Evolutionary conservation across 2,797 vertebrate species (phyloP).

Genomic region (Falco biarmicus): DNA sequence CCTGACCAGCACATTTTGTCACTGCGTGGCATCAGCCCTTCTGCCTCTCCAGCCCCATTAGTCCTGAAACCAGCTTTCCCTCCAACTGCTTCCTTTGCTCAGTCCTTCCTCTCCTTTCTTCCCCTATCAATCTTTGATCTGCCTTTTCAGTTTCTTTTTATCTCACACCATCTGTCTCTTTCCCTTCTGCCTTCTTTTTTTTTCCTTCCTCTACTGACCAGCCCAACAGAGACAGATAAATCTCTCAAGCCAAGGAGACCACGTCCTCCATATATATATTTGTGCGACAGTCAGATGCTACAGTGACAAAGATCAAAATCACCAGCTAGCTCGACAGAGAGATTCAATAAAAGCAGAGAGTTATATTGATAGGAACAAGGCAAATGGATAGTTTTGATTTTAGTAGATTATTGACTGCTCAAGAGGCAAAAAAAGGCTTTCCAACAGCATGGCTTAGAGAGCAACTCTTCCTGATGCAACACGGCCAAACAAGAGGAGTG

Average conservation of each 20-base stretch:
- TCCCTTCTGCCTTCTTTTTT: neutral
- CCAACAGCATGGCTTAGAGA: neutral
- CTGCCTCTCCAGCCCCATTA: neutral
- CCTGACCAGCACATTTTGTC: neutral
- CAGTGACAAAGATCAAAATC: slow-evolving; percentile 15
- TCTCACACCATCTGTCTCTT: slow-evolving; percentile 39
- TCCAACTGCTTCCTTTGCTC: neutral
- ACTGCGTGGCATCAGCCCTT: neutral
- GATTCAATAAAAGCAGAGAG: slow-evolving; percentile 33
- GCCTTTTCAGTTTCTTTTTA: neutral
- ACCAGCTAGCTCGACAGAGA: neutral
- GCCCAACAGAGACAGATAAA: slow-evolving; percentile 45
- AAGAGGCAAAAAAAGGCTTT: slow-evolving; percentile 10
- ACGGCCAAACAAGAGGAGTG: neutral
- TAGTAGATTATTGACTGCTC: slow-evolving; percentile 38
- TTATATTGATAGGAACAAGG: slow-evolving; percentile 36
- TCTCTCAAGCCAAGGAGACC: slow-evolving; percentile 51
- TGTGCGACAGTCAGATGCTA: neutral
- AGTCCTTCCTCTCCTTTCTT: neutral
- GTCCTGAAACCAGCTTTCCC: neutral
- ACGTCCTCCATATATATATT: slow-evolving; percentile 25
- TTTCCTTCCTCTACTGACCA: slow-evolving; percentile 26
- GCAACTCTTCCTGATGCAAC: neutral
- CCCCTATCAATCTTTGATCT: neutral
- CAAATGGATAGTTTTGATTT: slow-evolving; percentile 50